phyloP scores from a whole-genome alignment of 2,888 invertebrate genomes.

The Leptinotarsa haldemani region DNA sequence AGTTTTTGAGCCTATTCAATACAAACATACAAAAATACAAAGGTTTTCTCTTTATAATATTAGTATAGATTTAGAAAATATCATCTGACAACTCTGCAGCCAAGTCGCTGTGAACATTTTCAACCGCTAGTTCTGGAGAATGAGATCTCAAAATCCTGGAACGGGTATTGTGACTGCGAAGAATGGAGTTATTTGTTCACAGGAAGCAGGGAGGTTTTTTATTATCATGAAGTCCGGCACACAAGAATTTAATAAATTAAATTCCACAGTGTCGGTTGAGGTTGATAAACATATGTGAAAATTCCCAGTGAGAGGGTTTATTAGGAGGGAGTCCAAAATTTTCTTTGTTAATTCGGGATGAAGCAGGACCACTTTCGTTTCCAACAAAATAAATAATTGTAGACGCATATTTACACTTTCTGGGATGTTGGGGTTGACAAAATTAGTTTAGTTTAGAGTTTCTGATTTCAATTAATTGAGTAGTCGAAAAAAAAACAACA shows the following conservation, averaged over 20 bases:
- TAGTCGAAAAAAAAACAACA: too few relatives aligned
- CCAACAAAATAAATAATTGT: background rate
- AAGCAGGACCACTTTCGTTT: background rate
- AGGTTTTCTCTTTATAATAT: too few relatives aligned
- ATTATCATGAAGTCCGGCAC: slow-evolving; percentile 3
- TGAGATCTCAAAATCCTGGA: background rate
- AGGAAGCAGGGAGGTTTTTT: background rate
- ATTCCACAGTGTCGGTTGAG: background rate
- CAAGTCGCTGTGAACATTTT: background rate
- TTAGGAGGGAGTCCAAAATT: background rate
- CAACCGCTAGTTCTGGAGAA: background rate
- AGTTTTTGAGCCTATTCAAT: too few relatives aligned
- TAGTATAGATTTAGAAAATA: too few relatives aligned
- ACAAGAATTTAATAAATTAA: background rate
- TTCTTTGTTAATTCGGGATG: background rate
- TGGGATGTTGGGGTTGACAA: too few relatives aligned
- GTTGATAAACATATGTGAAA: background rate
- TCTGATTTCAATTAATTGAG: too few relatives aligned
- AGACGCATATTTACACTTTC: too few relatives aligned
- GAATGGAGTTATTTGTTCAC: slow-evolving; percentile 1
- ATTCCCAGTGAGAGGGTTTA: background rate
- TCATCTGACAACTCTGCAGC: background rate
- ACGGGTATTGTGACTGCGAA: slow-evolving; percentile 3
- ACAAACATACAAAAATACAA: too few relatives aligned
- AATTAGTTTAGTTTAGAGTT: too few relatives aligned